A percentile compares a stretch with the other conserved stretches of the same genome.
Evolutionary conservation across 2,888 invertebrate species (phyloP).

Genomic region (Ichneumoninae sp.): DNA sequence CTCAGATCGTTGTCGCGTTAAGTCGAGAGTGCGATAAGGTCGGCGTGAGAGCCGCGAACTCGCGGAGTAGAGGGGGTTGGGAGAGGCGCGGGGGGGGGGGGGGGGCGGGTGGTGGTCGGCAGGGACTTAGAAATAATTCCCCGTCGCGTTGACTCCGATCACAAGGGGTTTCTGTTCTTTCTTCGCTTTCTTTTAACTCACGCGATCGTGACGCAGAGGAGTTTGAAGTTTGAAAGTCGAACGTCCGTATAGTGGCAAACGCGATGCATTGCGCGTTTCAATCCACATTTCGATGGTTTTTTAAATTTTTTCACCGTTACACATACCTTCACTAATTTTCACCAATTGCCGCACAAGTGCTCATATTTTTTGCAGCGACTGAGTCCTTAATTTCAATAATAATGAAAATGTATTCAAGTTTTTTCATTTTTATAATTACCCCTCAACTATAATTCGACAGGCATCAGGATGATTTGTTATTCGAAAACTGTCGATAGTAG

Average conservation of each 20-base stretch:
- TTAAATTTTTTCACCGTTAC: not conserved
- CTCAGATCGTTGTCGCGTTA: constrained; percentile 79
- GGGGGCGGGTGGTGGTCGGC: not conserved
- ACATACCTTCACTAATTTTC: not conserved
- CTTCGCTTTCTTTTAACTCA: constrained; percentile 22
- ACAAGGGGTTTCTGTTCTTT: constrained; percentile 20
- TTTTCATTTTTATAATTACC: too few relatives aligned
- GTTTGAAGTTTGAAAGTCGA: constrained; percentile 6
- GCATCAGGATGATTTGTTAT: too few relatives aligned
- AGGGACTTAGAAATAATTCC: constrained; percentile 71
- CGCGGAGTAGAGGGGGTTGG: constrained; percentile 33
- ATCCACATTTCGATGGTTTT: not conserved
- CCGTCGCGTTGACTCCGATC: constrained; percentile 25
- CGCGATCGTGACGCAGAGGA: constrained; percentile 28
- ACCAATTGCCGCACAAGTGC: not conserved
- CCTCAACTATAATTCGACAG: too few relatives aligned
- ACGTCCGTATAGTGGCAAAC: not conserved
- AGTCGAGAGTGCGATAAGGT: constrained; percentile 72
- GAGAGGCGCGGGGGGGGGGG: constrained; percentile 50
- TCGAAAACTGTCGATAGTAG: too few relatives aligned
- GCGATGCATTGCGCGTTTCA: not conserved
- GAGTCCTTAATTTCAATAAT: too few relatives aligned
- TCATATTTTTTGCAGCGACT: too few relatives aligned
- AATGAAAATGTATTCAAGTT: too few relatives aligned
- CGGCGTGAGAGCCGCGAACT: constrained; percentile 64